phyloP scores from a whole-genome alignment of 2,797 vertebrate genomes.

The Sorex maritimensis region DNA sequence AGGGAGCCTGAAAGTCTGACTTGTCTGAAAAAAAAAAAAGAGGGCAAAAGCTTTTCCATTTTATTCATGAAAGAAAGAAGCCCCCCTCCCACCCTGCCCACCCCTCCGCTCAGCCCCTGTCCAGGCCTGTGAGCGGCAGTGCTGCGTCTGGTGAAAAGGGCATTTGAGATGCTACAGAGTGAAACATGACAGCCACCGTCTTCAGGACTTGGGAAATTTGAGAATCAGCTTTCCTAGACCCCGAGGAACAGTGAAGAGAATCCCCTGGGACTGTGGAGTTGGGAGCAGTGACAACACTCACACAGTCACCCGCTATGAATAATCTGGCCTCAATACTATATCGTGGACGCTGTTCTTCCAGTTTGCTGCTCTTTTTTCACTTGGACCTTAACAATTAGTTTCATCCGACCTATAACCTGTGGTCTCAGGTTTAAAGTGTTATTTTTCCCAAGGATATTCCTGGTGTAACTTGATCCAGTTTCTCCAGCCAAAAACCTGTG shows the following conservation, averaged over 20 bases:
- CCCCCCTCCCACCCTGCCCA: no score
- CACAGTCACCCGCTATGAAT: no score
- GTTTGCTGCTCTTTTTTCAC: not conserved
- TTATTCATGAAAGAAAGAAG: not conserved
- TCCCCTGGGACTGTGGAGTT: not conserved
- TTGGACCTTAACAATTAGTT: not conserved
- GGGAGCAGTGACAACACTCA: not conserved
- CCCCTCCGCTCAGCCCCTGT: not conserved
- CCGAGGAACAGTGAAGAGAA: not conserved
- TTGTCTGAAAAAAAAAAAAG: not conserved
- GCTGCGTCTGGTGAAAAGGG: conserved; percentile 78
- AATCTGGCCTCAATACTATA: not conserved
- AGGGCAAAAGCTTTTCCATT: not conserved
- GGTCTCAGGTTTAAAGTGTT: not conserved
- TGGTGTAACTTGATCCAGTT: not conserved
- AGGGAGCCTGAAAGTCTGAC: conserved; percentile 4
- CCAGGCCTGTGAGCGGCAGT: not conserved
- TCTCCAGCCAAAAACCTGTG: not conserved
- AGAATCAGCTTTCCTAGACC: not conserved
- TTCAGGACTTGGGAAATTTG: not conserved
- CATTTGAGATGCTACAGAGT: not conserved
- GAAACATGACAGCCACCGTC: not conserved
- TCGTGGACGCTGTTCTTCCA: not conserved
- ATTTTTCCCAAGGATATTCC: not conserved
- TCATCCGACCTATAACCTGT: not conserved